Evolutionary conservation across 2,797 vertebrate genomes (phyloP).

Genomic region (Chelonia mydas): DNA sequence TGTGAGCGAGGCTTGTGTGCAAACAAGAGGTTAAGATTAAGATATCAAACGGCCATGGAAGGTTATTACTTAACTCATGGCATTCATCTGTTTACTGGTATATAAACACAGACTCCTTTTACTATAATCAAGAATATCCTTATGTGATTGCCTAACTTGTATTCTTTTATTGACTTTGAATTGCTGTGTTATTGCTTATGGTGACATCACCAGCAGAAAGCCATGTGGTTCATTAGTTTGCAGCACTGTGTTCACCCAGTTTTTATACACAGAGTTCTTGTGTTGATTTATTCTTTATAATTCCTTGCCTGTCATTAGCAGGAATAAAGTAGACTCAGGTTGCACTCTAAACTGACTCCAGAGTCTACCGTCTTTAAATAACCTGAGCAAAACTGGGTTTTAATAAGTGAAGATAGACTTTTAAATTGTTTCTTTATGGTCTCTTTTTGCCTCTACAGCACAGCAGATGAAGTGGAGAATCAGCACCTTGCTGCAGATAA

Average conservation of each 20-base stretch:
- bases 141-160: background rate
- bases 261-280: background rate
- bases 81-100: background rate
- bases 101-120: background rate
- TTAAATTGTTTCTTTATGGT: background rate
- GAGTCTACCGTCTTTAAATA: background rate
- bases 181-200: background rate
- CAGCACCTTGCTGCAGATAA: background rate
- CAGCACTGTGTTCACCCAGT: background rate
- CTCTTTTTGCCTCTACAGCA: background rate
- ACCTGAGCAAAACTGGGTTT: background rate
- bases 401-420: background rate
- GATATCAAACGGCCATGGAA: background rate
- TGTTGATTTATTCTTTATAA: background rate
- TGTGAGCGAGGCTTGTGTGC: background rate
- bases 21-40: conserved; percentile 32
- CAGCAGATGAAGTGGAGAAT: background rate
- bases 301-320: background rate
- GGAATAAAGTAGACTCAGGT: background rate
- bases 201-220: background rate
- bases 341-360: fast-evolving
- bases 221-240: background rate
- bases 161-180: background rate
- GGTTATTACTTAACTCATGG: background rate
- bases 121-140: background rate